Evolutionary conservation across 30 jellyfish, hydroid and myxozoan species (phyloP).

Genomic region (Hydra vulgaris): DNA sequence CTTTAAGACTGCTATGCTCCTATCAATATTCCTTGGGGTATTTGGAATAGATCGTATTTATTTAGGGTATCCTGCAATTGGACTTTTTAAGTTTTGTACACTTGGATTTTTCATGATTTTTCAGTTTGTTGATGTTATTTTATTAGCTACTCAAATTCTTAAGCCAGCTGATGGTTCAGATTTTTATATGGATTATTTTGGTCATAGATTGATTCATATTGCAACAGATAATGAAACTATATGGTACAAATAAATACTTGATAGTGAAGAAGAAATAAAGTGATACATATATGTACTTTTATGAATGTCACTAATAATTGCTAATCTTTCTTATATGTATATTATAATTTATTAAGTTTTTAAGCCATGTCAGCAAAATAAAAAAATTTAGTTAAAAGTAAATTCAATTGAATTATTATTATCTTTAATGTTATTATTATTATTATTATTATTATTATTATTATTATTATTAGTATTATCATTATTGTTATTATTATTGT

Average conservation of each 20-base stretch:
- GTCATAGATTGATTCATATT: constrained; percentile 38
- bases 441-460: too few relatives aligned
- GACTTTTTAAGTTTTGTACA: constrained; percentile 83
- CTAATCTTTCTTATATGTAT: too few relatives aligned
- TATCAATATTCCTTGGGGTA: constrained; percentile 93
- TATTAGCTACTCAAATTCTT: constrained; percentile 82
- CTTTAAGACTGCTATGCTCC: constrained; percentile 53
- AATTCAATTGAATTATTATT: too few relatives aligned
- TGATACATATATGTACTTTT: background rate
- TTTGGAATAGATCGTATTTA: constrained; percentile 92
- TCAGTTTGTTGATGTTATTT: constrained; percentile 81
- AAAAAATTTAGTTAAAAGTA: too few relatives aligned
- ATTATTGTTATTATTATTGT: too few relatives aligned
- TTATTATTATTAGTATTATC: too few relatives aligned
- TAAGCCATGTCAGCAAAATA: too few relatives aligned
- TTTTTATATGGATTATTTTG: constrained; percentile 61
- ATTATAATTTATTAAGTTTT: too few relatives aligned
- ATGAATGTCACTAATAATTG: background rate
- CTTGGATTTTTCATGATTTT: constrained; percentile 91
- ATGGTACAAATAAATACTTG: constrained; percentile 14
- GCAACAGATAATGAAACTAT: constrained; percentile 53
- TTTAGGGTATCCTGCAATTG: constrained; percentile 97
- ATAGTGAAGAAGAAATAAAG: constrained; percentile 14
- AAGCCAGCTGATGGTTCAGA: constrained; percentile 99
- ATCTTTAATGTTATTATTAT: too few relatives aligned